phyloP scores from a whole-genome alignment of 2,113 vertebrate species.

The Laticauda colubrina region DNA sequence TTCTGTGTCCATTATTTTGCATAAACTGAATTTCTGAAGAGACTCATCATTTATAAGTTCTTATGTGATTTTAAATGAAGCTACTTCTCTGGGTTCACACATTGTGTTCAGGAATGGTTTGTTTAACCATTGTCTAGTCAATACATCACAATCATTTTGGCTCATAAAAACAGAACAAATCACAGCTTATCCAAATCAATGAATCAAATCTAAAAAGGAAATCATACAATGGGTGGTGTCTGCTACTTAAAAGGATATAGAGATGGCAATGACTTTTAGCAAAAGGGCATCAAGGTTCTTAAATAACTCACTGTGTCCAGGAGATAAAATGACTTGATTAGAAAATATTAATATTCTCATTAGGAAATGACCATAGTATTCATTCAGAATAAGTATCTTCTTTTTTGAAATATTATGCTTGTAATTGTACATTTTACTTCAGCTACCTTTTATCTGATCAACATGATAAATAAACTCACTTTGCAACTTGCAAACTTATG shows the following conservation, averaged over 20 bases:
- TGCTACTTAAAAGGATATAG: not conserved
- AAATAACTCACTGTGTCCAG: not conserved
- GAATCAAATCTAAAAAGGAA: not conserved
- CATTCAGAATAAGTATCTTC: not conserved
- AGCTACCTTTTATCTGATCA: not conserved
- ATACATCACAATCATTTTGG: not conserved
- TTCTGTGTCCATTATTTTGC: not conserved
- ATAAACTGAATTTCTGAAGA: slow-evolving; percentile 25
- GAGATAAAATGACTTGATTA: not conserved
- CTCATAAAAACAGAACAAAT: not conserved
- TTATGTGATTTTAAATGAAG: not conserved
- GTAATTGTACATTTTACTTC: not conserved
- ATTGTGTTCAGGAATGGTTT: not conserved
- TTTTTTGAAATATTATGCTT: not conserved
- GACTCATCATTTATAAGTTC: not conserved
- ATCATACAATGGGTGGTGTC: not conserved
- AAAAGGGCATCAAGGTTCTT: not conserved
- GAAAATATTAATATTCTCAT: not conserved
- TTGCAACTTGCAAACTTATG: not conserved
- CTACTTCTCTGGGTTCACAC: not conserved
- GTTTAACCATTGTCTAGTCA: not conserved
- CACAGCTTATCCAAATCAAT: not conserved
- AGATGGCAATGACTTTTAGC: not conserved
- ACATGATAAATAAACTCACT: not conserved
- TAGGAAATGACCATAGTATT: not conserved